Conservation (phyloP, 2,888 invertebrate genomes). For the Diadegma fenestrale region DNA sequence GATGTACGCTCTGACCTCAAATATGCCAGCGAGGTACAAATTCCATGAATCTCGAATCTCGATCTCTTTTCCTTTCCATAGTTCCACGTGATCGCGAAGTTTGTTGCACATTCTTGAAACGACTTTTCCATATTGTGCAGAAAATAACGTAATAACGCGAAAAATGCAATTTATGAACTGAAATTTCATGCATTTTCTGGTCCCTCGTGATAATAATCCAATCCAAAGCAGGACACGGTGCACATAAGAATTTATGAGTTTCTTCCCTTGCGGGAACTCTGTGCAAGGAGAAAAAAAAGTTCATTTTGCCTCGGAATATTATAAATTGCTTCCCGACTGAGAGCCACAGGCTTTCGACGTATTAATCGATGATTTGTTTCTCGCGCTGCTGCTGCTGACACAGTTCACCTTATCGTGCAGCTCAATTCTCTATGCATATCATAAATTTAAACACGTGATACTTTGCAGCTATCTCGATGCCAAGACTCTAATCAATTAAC, state of each 20-base stretch:
- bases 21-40: neutral
- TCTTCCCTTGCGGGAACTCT: neutral
- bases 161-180: neutral
- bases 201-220: neutral
- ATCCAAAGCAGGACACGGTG: neutral
- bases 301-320: neutral
- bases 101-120: neutral
- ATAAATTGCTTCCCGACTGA: neutral
- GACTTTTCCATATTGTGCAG: neutral
- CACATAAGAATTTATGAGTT: neutral
- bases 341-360: neutral
- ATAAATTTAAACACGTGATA: neutral
- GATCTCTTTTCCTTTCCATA: neutral
- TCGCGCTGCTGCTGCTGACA: neutral
- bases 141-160: neutral
- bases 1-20: slow-evolving; percentile 32
- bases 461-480: neutral
- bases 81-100: neutral
- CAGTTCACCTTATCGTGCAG: neutral
- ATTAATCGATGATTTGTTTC: neutral
- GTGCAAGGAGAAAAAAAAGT: neutral
- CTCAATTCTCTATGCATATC: neutral
- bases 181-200: neutral
- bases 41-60: slow-evolving; percentile 5
- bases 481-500: slow-evolving; percentile 1